Evolutionary conservation across 2,888 invertebrate species (phyloP).

Genomic region (Thymelicus lineola): DNA sequence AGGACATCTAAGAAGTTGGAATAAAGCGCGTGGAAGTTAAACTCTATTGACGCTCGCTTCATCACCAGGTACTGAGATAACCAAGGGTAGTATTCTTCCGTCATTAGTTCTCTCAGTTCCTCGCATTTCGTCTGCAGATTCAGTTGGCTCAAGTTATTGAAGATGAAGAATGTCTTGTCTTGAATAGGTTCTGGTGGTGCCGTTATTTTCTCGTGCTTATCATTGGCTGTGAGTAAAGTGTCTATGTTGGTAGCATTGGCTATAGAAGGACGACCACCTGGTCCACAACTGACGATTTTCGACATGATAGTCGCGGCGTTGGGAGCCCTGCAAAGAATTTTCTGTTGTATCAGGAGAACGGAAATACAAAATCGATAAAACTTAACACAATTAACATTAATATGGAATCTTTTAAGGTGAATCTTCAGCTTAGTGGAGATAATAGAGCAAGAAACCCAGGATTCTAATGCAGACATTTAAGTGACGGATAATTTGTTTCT

Average conservation of each 20-base stretch:
- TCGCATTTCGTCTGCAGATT: conserved; percentile 95
- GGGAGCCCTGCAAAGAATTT: conserved; percentile 8
- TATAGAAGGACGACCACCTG: conserved; percentile 89
- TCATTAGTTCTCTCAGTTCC: conserved; percentile 92
- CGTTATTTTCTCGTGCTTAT: conserved; percentile 92
- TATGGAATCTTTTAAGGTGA: too few species aligned
- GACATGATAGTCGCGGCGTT: conserved; percentile 11
- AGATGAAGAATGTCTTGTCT: conserved; percentile 97
- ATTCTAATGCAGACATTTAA: too few species aligned
- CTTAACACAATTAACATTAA: too few species aligned
- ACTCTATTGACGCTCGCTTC: conserved; percentile 26
- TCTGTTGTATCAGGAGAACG: neutral
- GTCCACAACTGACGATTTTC: conserved; percentile 7
- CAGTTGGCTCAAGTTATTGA: conserved; percentile 96
- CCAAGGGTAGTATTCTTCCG: conserved; percentile 24
- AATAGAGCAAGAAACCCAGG: too few species aligned
- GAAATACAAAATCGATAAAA: neutral
- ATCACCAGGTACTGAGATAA: conserved; percentile 21
- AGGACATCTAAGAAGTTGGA: conserved; percentile 27
- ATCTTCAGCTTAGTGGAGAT: too few species aligned
- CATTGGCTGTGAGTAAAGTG: conserved; percentile 94
- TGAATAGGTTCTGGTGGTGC: conserved; percentile 94
- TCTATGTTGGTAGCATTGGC: conserved; percentile 97
- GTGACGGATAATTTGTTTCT: too few species aligned
- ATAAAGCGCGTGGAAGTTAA: conserved; percentile 24